phyloP scores from a whole-genome alignment of 2,888 invertebrate species.

The Trichopoda pennipes region DNA sequence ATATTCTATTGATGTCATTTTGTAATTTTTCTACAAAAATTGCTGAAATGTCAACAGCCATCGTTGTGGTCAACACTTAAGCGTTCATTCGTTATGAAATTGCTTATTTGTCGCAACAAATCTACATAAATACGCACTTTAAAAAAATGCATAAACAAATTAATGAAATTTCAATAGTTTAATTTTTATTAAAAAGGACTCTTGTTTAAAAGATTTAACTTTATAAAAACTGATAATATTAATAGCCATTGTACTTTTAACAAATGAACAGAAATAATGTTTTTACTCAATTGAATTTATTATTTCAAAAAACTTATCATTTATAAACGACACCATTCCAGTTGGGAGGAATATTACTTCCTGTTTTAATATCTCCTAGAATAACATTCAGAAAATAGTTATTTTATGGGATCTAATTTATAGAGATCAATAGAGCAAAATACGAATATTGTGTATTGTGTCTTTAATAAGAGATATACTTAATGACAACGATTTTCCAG shows the following conservation, averaged over 20 bases:
- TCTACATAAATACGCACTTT: not conserved
- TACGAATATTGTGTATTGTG: too few species aligned
- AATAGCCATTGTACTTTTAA: not conserved
- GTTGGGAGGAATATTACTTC: too few species aligned
- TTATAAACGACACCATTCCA: too few species aligned
- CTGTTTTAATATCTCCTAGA: too few species aligned
- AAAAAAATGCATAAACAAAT: slow-evolving; percentile 15
- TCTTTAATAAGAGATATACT: too few species aligned
- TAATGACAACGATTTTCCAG: too few species aligned
- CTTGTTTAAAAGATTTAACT: not conserved
- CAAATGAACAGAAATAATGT: not conserved
- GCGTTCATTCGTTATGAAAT: slow-evolving; percentile 44
- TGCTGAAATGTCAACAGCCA: slow-evolving; percentile 70
- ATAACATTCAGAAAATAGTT: too few species aligned
- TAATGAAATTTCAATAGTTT: slow-evolving; percentile 25
- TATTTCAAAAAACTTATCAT: not conserved
- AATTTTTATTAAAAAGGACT: not conserved
- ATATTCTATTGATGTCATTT: slow-evolving; percentile 62
- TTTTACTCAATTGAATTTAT: slow-evolving; percentile 4
- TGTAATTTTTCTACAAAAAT: slow-evolving; percentile 63
- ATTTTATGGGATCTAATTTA: too few species aligned
- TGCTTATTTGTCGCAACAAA: slow-evolving; percentile 14
- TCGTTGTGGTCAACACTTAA: slow-evolving; percentile 70
- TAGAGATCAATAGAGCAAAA: too few species aligned
- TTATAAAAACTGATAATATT: not conserved